A percentile compares a stretch with the other conserved stretches of the same genome.
Conservation (phyloP, 2,888 invertebrate species). For the Carcina quercana region DNA sequence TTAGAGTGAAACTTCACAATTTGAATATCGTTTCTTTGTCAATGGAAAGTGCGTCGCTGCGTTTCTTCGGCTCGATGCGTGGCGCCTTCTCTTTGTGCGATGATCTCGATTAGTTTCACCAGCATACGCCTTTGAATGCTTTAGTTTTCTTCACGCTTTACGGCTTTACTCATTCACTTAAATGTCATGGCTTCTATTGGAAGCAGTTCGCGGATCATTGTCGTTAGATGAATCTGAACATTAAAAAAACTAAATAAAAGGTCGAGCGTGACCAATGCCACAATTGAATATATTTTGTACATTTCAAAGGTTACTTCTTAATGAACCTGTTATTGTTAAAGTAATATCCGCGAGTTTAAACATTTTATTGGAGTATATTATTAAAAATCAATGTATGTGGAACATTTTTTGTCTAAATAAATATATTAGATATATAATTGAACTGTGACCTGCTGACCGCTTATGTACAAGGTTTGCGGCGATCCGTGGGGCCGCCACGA, state of each 20-base stretch:
- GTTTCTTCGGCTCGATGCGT: constrained; percentile 41
- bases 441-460: constrained; percentile 6
- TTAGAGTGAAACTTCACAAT: constrained; percentile 34
- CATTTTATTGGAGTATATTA: too few relatives aligned
- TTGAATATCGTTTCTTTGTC: constrained; percentile 41
- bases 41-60: constrained; percentile 45
- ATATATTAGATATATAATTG: constrained; percentile 2
- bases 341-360: too few relatives aligned
- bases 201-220: constrained; percentile 12
- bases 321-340: not conserved
- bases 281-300: constrained; percentile 4
- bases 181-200: constrained; percentile 25
- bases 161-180: constrained; percentile 18
- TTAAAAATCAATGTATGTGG: not conserved
- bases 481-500: constrained; percentile 15
- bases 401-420: not conserved
- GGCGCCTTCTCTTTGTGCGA: constrained; percentile 47
- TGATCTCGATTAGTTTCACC: constrained; percentile 54
- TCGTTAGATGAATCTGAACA: constrained; percentile 6
- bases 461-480: constrained; percentile 14
- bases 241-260: constrained; percentile 4
- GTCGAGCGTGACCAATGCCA: constrained; percentile 6
- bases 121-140: constrained; percentile 31
- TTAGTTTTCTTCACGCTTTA: constrained; percentile 23
- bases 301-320: not conserved